Evolutionary conservation across 2,797 vertebrate genomes (phyloP).

Genomic region (Typhlichthys eigenmanni): DNA sequence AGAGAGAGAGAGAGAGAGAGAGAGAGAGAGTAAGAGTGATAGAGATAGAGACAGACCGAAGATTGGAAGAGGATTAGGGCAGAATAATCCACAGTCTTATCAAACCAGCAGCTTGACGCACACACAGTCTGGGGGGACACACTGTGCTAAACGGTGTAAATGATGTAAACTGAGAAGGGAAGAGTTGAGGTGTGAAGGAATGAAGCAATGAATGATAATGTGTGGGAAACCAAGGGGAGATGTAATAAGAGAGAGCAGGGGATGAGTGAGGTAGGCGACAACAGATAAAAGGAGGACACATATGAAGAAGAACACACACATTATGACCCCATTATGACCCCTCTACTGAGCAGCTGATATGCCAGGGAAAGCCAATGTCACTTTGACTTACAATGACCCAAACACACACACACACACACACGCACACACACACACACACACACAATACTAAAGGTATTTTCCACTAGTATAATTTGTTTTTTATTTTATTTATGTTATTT

Average conservation of each 20-base stretch:
- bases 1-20: background rate
- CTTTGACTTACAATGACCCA: background rate
- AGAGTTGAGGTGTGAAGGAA: background rate
- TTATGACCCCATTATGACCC: too few relatives aligned
- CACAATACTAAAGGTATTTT: background rate
- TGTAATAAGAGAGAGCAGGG: slow-evolving; percentile 30
- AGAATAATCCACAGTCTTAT: background rate
- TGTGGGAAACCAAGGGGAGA: background rate
- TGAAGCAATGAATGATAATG: background rate
- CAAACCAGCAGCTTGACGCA: background rate
- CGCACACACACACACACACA: slow-evolving; percentile 3
- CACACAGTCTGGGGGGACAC: background rate
- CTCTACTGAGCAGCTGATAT: background rate
- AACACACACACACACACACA: background rate
- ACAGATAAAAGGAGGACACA: background rate
- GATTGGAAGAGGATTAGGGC: background rate
- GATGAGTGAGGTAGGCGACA: background rate
- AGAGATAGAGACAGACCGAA: background rate
- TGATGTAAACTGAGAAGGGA: background rate
- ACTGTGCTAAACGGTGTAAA: background rate
- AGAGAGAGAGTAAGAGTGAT: background rate
- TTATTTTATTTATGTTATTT: background rate
- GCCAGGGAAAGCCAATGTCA: background rate
- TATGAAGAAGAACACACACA: slow-evolving; percentile 2
- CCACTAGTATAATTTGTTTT: too few relatives aligned